Evolutionary conservation across 1,140 invertebrate genomes (phyloP), one percentile per base, ranked within the genome.

Genomic region (Drosophila saltans): DNA sequence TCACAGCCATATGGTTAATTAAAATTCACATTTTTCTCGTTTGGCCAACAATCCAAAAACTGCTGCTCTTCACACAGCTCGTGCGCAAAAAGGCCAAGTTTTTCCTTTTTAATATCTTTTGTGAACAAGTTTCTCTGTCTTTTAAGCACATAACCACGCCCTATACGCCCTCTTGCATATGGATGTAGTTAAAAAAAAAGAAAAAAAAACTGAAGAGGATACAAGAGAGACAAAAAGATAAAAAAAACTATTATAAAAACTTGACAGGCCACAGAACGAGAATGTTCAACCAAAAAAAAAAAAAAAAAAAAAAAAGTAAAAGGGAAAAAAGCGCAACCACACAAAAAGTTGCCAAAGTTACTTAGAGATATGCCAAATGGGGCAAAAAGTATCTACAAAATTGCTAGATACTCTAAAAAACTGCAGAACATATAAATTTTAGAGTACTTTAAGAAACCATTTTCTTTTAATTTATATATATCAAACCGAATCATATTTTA

Each of bases 1-100:
- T 24, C 8, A 2, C 76, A 68, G 76, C 69, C 75, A 66, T 39
- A 63, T 43, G 72, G 72, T 69, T 82, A 73, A 75, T 86, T 76
- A 88, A 81, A 76, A 80, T 86, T 72, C 75, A 7, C 11, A 28
- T 41, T 69, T 80, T 74, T 75, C 21, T 8, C n/a, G 4, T 26
- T 74, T 61, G 57, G 52, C 40, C 57, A 21, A 52, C 67, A 83
- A 33, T 2, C 55, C n/a, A 7, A 33, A 30, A 58, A 58, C n/a
- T 58, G 26, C 56, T 52, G 26, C 56, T 52, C 45, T 57, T 57
- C 28, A 57, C 56, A 30, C 5, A 52, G 26, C 45, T 52, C 26
- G 45, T 30, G 36, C 58, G 28, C 30, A 60, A 52, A 28, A 59
- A 10, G 36, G 24, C 45, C 43, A 78, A 72, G 60, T 80, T 75